Percentiles rank a stretch among this genome's conserved stretches.
Conservation (phyloP, 2,797 vertebrate species). For the Enteromius viviparus region DNA sequence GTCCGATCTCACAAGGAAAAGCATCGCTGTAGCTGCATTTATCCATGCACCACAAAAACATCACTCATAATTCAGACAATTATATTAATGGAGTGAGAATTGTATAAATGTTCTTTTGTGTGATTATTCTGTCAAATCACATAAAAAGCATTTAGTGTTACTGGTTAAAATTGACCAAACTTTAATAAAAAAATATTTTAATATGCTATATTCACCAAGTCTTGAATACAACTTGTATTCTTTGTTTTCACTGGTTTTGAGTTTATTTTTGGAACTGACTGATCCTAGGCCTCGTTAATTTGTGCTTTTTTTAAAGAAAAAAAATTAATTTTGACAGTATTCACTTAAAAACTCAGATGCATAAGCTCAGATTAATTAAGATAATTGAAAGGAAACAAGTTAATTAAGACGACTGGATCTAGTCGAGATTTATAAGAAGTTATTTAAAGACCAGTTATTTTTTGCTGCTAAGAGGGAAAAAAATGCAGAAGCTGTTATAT, state of each 20-base stretch:
- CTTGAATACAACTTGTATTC: neutral
- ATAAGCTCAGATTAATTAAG: neutral
- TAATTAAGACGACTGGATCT: neutral
- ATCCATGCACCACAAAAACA: neutral
- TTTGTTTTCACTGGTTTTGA: neutral
- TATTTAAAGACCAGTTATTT: neutral
- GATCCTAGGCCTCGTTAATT: neutral
- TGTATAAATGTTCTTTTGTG: neutral
- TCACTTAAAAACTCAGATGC: neutral
- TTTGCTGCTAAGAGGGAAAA: neutral
- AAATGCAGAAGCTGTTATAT: neutral
- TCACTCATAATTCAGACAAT: neutral
- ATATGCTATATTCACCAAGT: neutral
- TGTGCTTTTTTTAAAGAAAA: neutral
- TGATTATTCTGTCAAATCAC: neutral
- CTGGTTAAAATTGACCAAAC: neutral
- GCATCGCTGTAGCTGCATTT: neutral
- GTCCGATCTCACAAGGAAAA: slow-evolving; percentile 19
- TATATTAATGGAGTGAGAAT: neutral
- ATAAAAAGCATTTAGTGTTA: neutral
- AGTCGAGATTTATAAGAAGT: neutral
- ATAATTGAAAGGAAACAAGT: neutral
- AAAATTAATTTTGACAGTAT: neutral
- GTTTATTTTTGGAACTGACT: neutral
- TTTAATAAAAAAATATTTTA: neutral